phyloP scores from a whole-genome alignment of 2,888 invertebrate species.

The Sphaerophoria taeniata region DNA sequence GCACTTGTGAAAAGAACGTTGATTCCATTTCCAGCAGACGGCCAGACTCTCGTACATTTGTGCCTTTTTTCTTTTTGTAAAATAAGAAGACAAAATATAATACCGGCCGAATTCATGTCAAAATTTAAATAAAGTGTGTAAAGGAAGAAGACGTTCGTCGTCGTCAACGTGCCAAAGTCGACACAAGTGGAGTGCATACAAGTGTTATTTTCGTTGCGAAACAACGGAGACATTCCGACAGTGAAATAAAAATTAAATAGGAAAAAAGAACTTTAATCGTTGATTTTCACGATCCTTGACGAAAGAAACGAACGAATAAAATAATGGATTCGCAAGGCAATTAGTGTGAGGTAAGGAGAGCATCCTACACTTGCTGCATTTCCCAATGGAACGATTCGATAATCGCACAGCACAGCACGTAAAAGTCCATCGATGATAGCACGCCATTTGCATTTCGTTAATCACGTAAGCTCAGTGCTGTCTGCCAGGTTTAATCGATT shows the following conservation, averaged over 20 bases:
- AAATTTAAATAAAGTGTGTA: constrained; percentile 73
- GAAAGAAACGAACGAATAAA: constrained; percentile 32
- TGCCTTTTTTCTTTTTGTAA: background rate
- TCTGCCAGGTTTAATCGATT: constrained; percentile 69
- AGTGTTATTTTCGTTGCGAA: constrained; percentile 56
- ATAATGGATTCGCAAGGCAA: constrained; percentile 58
- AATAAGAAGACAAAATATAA: constrained; percentile 22
- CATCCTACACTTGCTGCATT: constrained; percentile 9
- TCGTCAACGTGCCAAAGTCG: background rate
- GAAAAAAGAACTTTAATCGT: background rate
- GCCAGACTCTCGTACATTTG: background rate
- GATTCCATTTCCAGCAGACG: constrained; percentile 34
- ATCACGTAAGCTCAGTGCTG: constrained; percentile 66
- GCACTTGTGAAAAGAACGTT: constrained; percentile 32
- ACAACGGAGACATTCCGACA: constrained; percentile 37
- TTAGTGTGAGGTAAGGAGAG: constrained; percentile 36
- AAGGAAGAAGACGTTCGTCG: constrained; percentile 61
- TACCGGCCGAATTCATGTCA: constrained; percentile 66
- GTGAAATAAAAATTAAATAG: constrained; percentile 12
- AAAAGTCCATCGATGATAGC: constrained; percentile 60
- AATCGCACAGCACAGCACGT: constrained; percentile 30
- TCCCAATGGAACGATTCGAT: background rate
- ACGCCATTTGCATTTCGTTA: constrained; percentile 66
- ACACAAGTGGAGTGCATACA: constrained; percentile 58
- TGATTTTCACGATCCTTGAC: constrained; percentile 12